Base-by-base conservation (phyloP, 2,888 invertebrate genomes). In the Schizotus pectinicornis region DNA sequence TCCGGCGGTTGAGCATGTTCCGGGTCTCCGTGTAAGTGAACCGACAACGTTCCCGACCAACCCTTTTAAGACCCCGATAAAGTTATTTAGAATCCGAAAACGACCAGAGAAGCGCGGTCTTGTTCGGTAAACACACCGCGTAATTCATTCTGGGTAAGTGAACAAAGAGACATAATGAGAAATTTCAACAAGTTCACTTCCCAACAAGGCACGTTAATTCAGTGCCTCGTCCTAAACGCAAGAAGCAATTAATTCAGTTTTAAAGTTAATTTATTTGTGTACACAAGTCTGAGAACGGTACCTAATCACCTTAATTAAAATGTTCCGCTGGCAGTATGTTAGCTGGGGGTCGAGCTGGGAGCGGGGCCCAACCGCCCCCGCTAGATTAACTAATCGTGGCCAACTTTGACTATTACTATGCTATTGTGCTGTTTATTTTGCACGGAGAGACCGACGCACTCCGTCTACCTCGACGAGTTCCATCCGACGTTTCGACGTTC, bases 231-330 rank as follows among this genome's bases (percentile, higher is more conserved):
- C 65, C 74, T 75, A 78, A 79, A 79, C 74, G 77, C 77, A 78
- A 77, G 77, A 74, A 77, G 79, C 79, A 77, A 79, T 79, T 80
- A 79, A 80, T 79, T 79, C 78, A 79, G 74, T 79, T 79, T 79
- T 77, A 79, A 80, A 79, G 78, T 80, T 78, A 79, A 80, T 79
- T 79, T 79, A 79, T 79, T 79, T 78, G 78, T 78, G 75, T 74
- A 77, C 74, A 77, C 74, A 75, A 75, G 70, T 70, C 71, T 67
- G 74, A 72, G 69, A 73, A 70, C 69, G 72, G 74, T 76, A 78
- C 76, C 77, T 79, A 80, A 80, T 79, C 78, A 80, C 79, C 76
- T 79, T 79, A 80, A 80, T 80, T 80, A 79, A 79, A 79, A 79
- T 76, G 77, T 73, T 74, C 72, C 68, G 64, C 42, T 32, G 58